Percentiles rank a stretch among this genome's conserved stretches.
Evolutionary conservation across 2,113 vertebrate species (phyloP).

Genomic region (Mesembrinibis cayennensis): DNA sequence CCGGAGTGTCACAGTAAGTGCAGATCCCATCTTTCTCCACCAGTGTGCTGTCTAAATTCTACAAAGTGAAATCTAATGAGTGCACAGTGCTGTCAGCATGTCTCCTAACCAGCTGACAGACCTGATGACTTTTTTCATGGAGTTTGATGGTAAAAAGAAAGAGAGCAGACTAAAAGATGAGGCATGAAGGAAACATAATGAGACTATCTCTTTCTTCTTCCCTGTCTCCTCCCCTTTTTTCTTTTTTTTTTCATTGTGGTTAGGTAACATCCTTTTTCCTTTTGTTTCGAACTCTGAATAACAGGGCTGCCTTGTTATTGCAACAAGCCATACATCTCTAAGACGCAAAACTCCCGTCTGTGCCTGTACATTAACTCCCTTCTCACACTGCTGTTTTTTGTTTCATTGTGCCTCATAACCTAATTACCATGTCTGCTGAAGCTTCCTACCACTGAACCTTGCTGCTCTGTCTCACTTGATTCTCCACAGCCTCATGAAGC

Average conservation of each 20-base stretch:
- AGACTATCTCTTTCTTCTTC: background rate
- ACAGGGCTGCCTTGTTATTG: background rate
- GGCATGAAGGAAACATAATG: background rate
- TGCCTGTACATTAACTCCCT: background rate
- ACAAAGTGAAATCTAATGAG: background rate
- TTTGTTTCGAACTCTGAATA: background rate
- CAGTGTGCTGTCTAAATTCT: background rate
- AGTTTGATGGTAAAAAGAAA: background rate
- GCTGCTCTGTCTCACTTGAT: background rate
- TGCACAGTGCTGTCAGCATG: background rate
- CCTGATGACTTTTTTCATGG: background rate
- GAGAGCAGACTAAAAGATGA: background rate
- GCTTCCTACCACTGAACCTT: background rate
- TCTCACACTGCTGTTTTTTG: background rate
- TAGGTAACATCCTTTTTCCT: background rate
- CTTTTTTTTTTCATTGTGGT: background rate
- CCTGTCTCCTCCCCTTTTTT: background rate
- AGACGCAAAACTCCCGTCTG: background rate
- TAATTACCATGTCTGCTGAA: background rate
- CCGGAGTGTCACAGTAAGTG: background rate
- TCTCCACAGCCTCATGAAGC: background rate
- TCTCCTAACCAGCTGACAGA: slow-evolving; percentile 16
- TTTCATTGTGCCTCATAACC: background rate
- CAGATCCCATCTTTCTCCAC: background rate
- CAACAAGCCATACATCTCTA: background rate